Conservation (phyloP, 2,113 vertebrate species). For the Rhadina sibilatrix region DNA sequence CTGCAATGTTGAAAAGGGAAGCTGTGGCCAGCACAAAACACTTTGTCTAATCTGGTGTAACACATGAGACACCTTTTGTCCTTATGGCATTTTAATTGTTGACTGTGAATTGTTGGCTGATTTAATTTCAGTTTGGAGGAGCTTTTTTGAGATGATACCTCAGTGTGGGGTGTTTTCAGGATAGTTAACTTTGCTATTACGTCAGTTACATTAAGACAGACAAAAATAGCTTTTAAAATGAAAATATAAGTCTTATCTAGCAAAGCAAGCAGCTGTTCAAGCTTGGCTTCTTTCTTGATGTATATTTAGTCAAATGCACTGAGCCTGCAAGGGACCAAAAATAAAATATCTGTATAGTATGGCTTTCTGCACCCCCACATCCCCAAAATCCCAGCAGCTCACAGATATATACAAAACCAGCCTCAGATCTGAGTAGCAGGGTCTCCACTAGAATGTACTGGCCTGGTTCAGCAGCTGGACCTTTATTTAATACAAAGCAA, state of each 20-base stretch:
- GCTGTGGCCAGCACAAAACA: neutral
- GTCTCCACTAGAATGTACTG: neutral
- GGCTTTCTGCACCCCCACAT: neutral
- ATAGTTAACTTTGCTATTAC: neutral
- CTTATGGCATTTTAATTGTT: neutral
- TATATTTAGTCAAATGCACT: neutral
- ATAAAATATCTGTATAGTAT: neutral
- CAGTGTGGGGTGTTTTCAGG: neutral
- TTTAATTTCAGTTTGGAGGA: neutral
- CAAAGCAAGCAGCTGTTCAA: neutral
- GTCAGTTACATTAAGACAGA: neutral
- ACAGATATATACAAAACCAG: neutral
- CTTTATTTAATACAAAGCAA: neutral
- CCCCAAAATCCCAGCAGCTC: neutral
- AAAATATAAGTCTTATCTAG: neutral
- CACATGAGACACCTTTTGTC: neutral
- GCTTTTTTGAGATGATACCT: neutral
- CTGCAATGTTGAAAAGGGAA: neutral
- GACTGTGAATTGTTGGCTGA: neutral
- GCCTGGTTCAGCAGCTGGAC: neutral
- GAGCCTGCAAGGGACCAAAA: neutral
- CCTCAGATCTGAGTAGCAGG: neutral
- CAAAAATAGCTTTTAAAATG: neutral
- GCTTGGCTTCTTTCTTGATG: neutral
- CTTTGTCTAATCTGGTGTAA: neutral